Conservation (phyloP, 2,113 vertebrate genomes). For the Rhinoderma darwinii region DNA sequence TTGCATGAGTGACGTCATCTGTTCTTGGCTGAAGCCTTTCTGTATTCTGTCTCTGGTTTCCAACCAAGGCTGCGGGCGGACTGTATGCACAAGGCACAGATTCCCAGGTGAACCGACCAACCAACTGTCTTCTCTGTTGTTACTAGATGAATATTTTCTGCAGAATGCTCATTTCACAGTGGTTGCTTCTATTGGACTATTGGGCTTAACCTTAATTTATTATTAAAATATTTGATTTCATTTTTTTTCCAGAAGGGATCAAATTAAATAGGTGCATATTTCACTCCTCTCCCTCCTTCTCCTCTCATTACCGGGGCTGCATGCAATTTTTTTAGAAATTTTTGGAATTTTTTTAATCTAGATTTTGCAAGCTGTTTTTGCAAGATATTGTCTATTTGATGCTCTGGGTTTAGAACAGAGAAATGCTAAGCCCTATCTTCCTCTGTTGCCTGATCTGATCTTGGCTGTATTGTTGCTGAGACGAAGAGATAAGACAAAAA, state of each 20-base stretch:
- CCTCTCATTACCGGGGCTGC: constrained; percentile 27
- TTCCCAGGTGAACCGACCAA: constrained; percentile 68
- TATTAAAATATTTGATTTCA: background rate
- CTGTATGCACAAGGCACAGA: constrained; percentile 70
- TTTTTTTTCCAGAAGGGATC: background rate
- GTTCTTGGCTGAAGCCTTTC: constrained; percentile 78
- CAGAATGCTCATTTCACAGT: constrained; percentile 5
- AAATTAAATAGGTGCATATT: background rate
- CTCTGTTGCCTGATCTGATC: constrained; percentile 27
- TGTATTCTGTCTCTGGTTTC: constrained; percentile 76
- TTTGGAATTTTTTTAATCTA: background rate
- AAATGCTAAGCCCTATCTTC: background rate
- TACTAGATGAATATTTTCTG: constrained; percentile 34
- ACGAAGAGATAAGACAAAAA: constrained; percentile 32
- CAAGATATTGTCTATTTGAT: background rate
- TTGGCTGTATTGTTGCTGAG: constrained; percentile 25
- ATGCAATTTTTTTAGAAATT: constrained; percentile 6
- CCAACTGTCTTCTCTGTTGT: constrained; percentile 66
- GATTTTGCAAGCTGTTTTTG: background rate
- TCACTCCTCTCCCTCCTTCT: constrained; percentile 18
- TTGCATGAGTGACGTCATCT: constrained; percentile 91
- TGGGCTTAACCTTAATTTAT: background rate
- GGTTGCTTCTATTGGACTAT: background rate
- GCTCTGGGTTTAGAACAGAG: background rate
- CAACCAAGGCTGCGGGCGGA: constrained; percentile 78